phyloP scores from a whole-genome alignment of 2,888 invertebrate genomes.

The Trichogramma dendrolimi region DNA sequence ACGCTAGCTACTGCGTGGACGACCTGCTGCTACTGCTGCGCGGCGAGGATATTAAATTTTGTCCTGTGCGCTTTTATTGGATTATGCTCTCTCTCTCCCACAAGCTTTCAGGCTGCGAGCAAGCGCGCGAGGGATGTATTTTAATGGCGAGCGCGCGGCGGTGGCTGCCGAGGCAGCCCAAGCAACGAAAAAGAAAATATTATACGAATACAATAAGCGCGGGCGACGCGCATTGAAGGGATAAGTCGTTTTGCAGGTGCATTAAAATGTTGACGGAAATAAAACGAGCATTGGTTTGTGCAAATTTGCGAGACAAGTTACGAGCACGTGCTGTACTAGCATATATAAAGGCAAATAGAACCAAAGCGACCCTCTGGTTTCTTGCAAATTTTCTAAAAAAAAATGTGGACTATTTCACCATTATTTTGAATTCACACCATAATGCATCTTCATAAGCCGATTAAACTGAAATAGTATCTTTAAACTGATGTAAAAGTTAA shows the following conservation, averaged over 20 bases:
- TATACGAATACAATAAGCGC: conserved; percentile 8
- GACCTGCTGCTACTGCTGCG: conserved; percentile 22
- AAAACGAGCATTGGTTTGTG: too few species aligned
- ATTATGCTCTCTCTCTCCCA: conserved; percentile 37
- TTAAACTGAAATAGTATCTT: too few species aligned
- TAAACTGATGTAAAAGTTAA: too few species aligned
- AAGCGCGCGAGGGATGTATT: conserved; percentile 7
- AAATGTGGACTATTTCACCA: too few species aligned
- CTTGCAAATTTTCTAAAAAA: too few species aligned
- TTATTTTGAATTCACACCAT: too few species aligned
- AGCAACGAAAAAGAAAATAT: conserved; percentile 14
- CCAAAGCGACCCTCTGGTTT: too few species aligned
- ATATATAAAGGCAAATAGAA: too few species aligned
- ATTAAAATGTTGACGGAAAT: background rate
- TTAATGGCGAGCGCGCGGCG: conserved; percentile 14
- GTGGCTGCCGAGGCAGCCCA: background rate
- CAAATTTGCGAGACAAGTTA: too few species aligned
- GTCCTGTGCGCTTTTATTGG: conserved; percentile 46
- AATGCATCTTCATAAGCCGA: too few species aligned
- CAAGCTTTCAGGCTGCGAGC: conserved; percentile 31
- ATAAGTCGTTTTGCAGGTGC: background rate
- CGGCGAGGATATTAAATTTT: conserved; percentile 48
- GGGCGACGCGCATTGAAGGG: background rate
- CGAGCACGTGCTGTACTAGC: too few species aligned
- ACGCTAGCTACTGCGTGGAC: conserved; percentile 46